phyloP scores from a whole-genome alignment of 2,888 invertebrate species.

The Lagria hirta region DNA sequence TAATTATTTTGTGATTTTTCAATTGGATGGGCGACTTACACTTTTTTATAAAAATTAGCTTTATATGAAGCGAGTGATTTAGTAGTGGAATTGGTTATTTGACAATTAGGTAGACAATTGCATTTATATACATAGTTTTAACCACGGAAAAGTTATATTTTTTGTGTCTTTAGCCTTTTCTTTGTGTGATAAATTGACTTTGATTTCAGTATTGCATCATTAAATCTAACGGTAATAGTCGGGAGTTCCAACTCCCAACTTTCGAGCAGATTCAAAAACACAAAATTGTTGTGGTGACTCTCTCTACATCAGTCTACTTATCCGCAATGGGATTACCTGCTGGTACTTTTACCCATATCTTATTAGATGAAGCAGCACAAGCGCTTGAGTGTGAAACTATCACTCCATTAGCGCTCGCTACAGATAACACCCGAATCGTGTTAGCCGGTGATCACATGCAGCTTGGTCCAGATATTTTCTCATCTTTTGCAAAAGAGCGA shows the following conservation, averaged over 20 bases:
- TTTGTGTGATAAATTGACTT: no score
- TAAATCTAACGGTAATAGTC: conserved; percentile 57
- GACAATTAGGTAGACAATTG: no score
- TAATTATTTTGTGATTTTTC: no score
- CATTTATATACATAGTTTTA: no score
- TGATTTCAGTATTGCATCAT: conserved; percentile 72
- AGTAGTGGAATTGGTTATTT: no score
- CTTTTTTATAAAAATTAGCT: no score
- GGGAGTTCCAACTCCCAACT: conserved; percentile 69
- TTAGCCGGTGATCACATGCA: conserved; percentile 87
- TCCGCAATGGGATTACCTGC: conserved; percentile 67
- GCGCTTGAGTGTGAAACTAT: conserved; percentile 84
- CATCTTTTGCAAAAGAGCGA: conserved; percentile 69
- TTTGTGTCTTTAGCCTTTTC: no score
- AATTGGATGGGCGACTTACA: no score
- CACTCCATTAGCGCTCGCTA: conserved; percentile 75
- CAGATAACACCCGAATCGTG: conserved; percentile 71
- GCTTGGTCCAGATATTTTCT: conserved; percentile 79
- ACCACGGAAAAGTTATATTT: no score
- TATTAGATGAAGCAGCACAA: conserved; percentile 85
- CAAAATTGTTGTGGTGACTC: conserved; percentile 75
- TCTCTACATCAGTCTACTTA: conserved; percentile 76
- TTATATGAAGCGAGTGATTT: no score
- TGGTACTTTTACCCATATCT: conserved; percentile 77
- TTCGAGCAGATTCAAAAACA: conserved; percentile 70